Evolutionary conservation across 64 coral and sea anemone species (phyloP).

Genomic region (Actinia tenebrosa): DNA sequence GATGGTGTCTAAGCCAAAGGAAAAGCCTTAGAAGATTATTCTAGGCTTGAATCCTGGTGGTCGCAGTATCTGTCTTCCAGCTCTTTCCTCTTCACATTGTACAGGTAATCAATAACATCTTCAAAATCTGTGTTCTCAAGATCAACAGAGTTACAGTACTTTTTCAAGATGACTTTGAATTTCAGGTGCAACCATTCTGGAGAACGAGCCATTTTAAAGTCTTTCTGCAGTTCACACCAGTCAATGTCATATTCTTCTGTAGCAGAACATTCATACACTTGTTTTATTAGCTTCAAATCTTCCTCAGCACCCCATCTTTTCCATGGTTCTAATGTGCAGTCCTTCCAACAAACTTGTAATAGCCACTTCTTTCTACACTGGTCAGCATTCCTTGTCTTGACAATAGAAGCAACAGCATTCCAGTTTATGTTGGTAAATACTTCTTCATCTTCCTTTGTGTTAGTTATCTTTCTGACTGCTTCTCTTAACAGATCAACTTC

Average conservation of each 20-base stretch:
- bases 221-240: neutral
- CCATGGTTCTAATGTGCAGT: neutral
- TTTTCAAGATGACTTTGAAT: neutral
- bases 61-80: neutral
- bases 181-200: neutral
- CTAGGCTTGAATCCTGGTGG: neutral
- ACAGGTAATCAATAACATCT: conserved; percentile 23
- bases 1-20: no score
- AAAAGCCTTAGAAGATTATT: neutral
- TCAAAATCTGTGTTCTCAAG: conserved; percentile 18
- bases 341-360: neutral
- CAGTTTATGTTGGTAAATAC: neutral
- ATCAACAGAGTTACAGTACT: neutral
- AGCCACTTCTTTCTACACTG: conserved; percentile 26
- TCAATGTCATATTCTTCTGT: conserved; percentile 6
- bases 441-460: neutral
- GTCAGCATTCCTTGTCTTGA: neutral
- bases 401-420: conserved; percentile 16
- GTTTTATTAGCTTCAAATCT: conserved; percentile 9
- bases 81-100: conserved; percentile 2
- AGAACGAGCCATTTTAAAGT: conserved; percentile 13
- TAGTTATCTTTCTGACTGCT: neutral
- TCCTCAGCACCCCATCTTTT: neutral
- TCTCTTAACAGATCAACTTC: neutral
- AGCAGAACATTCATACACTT: neutral